Conservation (phyloP, 1,140 invertebrate species). For the Centruroides vittatus region DNA sequence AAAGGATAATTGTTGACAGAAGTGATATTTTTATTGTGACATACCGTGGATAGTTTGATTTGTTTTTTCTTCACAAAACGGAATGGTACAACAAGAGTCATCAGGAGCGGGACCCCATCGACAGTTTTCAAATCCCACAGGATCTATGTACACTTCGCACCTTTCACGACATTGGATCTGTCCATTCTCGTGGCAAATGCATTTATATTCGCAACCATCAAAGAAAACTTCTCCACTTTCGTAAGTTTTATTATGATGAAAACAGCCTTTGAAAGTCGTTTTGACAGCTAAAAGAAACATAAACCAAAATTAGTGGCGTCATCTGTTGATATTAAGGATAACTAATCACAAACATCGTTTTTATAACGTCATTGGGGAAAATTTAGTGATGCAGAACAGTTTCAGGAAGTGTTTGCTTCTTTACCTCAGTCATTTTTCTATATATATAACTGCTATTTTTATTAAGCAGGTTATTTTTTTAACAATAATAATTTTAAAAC, state of each 20-base stretch:
- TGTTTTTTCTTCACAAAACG: constrained; percentile 62
- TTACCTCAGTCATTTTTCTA: background rate
- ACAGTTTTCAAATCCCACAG: constrained; percentile 43
- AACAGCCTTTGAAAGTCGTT: constrained; percentile 40
- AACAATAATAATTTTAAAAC: no score
- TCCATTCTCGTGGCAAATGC: constrained; percentile 54
- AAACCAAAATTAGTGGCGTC: background rate
- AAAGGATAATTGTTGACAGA: no score
- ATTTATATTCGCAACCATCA: constrained; percentile 58
- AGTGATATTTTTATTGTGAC: no score
- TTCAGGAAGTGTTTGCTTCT: no score
- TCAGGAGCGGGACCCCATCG: constrained; percentile 43
- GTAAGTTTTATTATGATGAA: constrained; percentile 54
- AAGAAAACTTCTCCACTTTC: constrained; percentile 52
- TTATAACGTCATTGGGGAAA: background rate
- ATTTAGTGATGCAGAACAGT: background rate
- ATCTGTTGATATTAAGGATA: background rate
- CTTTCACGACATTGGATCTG: constrained; percentile 53
- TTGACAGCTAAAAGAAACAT: background rate
- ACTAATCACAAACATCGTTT: background rate
- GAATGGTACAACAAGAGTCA: constrained; percentile 68
- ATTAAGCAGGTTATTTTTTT: no score
- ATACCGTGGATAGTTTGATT: no score
- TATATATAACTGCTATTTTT: background rate
- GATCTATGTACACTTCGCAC: constrained; percentile 28